Base-by-base conservation (phyloP, 2,113 vertebrate genomes). In the Ceyx cyanopectus region DNA sequence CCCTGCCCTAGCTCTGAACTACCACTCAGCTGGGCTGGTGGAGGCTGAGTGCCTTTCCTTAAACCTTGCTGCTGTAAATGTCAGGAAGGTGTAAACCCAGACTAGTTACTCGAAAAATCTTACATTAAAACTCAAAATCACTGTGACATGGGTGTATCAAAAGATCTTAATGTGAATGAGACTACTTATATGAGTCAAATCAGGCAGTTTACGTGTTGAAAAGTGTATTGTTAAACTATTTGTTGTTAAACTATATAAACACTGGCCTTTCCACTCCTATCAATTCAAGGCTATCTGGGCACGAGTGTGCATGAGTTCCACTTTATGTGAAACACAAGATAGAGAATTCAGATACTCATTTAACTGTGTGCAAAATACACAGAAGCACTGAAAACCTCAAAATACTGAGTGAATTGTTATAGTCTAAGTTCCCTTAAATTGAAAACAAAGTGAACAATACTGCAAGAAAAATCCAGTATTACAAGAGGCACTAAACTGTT, bases 1-100 rank as follows among this genome's bases (percentile, higher is more conserved):
- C 66, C 74, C 92, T 96, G 93, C 90, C 77, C 86, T 73, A 19
- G 32, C 16, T 65, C 78, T 97, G 91, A 96, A 81, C 95, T 77
- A 34, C 77, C 45, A 72, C 53, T 90, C 54, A 60, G 85, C 76
- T 92, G 37, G 23, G 80, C 80, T 87, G 75, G 56, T 62, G 29
- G 81, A 93, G 81, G 46, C 83, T 80, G 66, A 83, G 56, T 37
- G 90, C 73, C 45, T 96, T 72, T 70, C 69, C 3, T 4, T 46
- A 68, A 73, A 51, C 57, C 75, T 94, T 86, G 61, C 40, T 70
- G 75, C 77, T 89, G 40, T 61, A 95, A 89, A 92, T 89, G 63
- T 76, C 92, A 94, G 23, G 34, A 46, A 56, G 34, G 61, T 40
- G 21, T 45, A 94, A 93, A 93, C 43, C 34, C 48, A 86, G 53